phyloP scores from a whole-genome alignment of 2,888 invertebrate species.

The Amaurobius ferox region DNA sequence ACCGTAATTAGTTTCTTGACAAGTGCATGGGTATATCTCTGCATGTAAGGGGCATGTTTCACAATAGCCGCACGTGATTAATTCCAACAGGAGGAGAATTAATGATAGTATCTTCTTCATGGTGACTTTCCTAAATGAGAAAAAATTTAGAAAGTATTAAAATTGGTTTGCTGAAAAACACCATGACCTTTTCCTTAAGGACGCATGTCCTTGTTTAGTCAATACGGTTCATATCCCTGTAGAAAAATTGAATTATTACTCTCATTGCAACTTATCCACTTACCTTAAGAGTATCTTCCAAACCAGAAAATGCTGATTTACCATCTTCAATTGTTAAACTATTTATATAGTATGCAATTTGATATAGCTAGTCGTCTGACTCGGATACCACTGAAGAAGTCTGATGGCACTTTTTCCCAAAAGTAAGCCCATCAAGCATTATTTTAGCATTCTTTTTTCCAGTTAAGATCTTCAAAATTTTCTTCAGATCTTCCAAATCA shows the following conservation, averaged over 20 bases:
- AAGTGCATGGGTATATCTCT: not conserved
- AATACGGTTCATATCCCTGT: too few species aligned
- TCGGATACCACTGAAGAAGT: not conserved
- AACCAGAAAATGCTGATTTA: not conserved
- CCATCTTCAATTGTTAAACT: not conserved
- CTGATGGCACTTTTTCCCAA: not conserved
- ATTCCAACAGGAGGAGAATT: not conserved
- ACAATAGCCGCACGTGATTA: not conserved
- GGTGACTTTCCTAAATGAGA: too few species aligned
- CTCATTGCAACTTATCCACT: too few species aligned
- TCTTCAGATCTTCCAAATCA: not conserved
- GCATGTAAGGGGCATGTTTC: not conserved
- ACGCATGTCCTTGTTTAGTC: too few species aligned
- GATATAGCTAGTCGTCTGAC: constrained; percentile 8
- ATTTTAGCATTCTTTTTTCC: not conserved
- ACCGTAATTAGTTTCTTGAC: not conserved
- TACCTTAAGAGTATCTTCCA: constrained; percentile 42
- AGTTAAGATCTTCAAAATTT: not conserved
- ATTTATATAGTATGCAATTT: constrained; percentile 21
- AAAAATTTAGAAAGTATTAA: too few species aligned
- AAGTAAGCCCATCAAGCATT: not conserved
- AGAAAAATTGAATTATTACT: too few species aligned
- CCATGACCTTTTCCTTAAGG: too few species aligned
- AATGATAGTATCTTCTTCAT: too few species aligned
- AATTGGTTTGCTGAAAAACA: too few species aligned